These are phyloP conservation scores for Mystacornis crossleyi DNA, from an alignment of 2,113 vertebrate genomes.

Conservation along the genomic window DNA sequence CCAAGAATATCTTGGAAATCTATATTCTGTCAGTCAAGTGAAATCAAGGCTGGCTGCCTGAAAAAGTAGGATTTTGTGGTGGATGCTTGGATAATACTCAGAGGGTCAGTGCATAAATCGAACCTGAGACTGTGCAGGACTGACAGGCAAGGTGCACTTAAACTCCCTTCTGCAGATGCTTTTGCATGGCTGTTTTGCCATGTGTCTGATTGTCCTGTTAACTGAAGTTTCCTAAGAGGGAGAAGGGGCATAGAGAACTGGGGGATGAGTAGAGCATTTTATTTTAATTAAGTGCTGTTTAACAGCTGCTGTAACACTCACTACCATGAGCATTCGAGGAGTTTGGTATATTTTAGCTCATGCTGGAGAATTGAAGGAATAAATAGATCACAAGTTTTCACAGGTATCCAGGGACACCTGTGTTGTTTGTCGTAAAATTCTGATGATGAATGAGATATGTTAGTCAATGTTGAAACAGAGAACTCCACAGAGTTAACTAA, in stretches of 20 bases:
- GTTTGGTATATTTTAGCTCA: neutral
- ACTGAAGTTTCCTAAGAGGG: neutral
- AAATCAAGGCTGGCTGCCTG: neutral
- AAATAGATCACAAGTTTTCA: neutral
- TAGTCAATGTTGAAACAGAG: neutral
- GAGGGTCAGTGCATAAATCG: neutral
- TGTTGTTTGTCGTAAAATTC: neutral
- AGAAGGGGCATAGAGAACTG: neutral
- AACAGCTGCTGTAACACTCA: neutral
- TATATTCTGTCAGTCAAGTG: neutral
- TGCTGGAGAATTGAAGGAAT: neutral
- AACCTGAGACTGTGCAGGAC: neutral
- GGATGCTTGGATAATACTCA: neutral
- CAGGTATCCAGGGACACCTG: neutral
- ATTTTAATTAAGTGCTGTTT: neutral
- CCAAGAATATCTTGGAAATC: neutral
- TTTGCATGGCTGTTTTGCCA: neutral
- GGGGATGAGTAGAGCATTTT: neutral
- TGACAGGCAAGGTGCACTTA: neutral
- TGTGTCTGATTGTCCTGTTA: neutral
- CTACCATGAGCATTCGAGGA: rapidly evolving
- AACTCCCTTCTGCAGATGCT: neutral
- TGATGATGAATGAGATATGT: neutral
- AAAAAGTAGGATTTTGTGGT: conserved; percentile 2
- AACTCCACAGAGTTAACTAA: neutral